Evolutionary conservation across 2,888 invertebrate species (phyloP).

Genomic region (Formica aserva): DNA sequence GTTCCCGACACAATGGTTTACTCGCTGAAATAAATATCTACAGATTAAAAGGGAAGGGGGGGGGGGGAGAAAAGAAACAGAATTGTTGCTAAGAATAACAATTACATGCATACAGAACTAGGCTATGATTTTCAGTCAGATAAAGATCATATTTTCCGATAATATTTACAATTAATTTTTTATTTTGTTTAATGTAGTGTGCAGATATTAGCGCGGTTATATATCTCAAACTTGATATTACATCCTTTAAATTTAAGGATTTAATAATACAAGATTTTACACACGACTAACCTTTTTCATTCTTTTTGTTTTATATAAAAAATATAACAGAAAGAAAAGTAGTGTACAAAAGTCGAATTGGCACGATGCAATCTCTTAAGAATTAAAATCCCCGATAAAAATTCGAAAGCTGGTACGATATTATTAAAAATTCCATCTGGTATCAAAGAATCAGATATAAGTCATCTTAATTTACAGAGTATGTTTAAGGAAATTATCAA

Average conservation of each 20-base stretch:
- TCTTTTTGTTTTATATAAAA: neutral
- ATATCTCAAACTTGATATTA: neutral
- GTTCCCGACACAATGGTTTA: conserved; percentile 7
- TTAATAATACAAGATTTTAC: neutral
- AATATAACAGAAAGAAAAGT: neutral
- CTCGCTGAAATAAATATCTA: conserved; percentile 39
- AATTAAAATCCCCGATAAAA: neutral
- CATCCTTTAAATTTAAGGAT: neutral
- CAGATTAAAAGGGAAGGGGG: neutral
- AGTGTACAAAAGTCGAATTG: neutral
- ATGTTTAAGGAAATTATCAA: neutral
- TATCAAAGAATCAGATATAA: neutral
- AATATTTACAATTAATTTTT: neutral
- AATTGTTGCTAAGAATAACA: neutral
- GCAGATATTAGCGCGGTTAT: neutral
- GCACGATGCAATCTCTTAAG: neutral
- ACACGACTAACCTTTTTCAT: neutral
- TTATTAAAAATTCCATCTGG: neutral
- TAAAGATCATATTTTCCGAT: neutral
- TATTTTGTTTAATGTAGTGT: neutral
- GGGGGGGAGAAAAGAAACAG: neutral
- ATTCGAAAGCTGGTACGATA: neutral
- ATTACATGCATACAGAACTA: neutral
- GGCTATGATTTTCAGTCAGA: neutral
- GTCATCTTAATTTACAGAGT: neutral